Evolutionary conservation across 2,113 vertebrate species (phyloP), one percentile per base, ranked within the genome.

Genomic region (Herpailurus yagouaroundi): DNA sequence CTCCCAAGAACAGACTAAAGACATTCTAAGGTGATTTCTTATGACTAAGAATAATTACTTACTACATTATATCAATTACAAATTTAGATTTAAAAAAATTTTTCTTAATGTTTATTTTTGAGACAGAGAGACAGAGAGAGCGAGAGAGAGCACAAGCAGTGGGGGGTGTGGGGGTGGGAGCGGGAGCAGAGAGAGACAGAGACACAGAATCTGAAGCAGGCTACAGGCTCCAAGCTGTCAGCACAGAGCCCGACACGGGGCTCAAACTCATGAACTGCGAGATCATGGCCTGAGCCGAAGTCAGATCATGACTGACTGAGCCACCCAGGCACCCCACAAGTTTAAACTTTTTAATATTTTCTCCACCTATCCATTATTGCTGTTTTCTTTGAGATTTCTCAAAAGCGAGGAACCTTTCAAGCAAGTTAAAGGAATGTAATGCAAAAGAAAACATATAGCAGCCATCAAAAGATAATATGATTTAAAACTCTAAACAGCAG

Each of bases 321-420:
- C 21, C 57, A 60, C 57, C 57, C 57, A 60, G 57, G 57, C 57
- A 23, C 2, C 21, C 21, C 57, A 41, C 31, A 12, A 68, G 5
- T 81, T 89, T 89, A 89, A 13, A 48, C 95, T 94, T 97, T 80
- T 92, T 7, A 80, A 55, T 73, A n/a, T 95, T 86, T 93, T 95
- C 82, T 16, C 38, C 3, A 94, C n/a, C 5, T 87, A 50, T 73
- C 48, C 25, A 77, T 94, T 96, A 33, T 82, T 95, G 31, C 64
- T 68, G 82, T 86, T 86, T 87, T 45, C 19, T 84, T 93, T 71
- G 55, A 95, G 86, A 93, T 64, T 95, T 66, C 93, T 48, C 31
- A 94, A 90, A 69, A 95, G 52, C 71, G 92, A 90, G 29, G 87
- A 63, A 50, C 15, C 80, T 82, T 83, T 73, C 6, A 81, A 29